phyloP scores from a whole-genome alignment of 23 tunicate species.

The Halocynthia aurantium region DNA sequence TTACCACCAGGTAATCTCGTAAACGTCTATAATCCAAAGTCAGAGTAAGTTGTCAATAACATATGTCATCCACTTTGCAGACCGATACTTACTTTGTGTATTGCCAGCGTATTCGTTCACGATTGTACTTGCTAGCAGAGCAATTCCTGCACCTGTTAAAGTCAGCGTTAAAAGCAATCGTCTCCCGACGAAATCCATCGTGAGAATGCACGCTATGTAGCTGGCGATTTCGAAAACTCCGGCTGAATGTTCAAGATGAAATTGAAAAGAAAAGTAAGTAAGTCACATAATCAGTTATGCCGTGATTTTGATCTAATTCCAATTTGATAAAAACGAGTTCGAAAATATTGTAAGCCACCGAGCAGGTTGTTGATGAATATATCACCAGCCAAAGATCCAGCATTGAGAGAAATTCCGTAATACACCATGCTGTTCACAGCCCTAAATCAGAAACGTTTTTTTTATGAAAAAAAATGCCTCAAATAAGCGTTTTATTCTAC shows the following conservation, averaged over 20 bases:
- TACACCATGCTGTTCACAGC: constrained; percentile 30
- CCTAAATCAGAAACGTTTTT: constrained; percentile 6
- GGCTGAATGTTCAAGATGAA: background rate
- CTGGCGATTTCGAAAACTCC: background rate
- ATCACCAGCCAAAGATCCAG: constrained; percentile 27
- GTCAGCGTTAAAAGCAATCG: constrained; percentile 6
- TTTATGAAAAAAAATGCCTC: background rate
- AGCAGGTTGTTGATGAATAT: constrained; percentile 18
- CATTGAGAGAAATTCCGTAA: constrained; percentile 22
- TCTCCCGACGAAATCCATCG: constrained; percentile 2
- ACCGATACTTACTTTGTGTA: background rate
- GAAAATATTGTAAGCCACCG: background rate
- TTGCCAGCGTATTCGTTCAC: constrained; percentile 7
- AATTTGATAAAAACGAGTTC: background rate
- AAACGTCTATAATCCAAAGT: background rate
- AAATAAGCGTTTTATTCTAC: background rate
- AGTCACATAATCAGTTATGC: background rate
- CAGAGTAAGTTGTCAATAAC: background rate
- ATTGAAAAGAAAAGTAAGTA: no score
- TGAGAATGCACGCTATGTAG: background rate
- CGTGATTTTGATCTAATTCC: background rate
- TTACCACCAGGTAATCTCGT: no score
- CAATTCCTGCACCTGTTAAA: constrained; percentile 7
- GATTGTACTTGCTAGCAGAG: constrained; percentile 10
- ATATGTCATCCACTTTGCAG: no score